Evolutionary conservation across 1,140 invertebrate genomes (phyloP), one percentile per base, ranked within the genome.

Genomic region (Drosophila leontia): DNA sequence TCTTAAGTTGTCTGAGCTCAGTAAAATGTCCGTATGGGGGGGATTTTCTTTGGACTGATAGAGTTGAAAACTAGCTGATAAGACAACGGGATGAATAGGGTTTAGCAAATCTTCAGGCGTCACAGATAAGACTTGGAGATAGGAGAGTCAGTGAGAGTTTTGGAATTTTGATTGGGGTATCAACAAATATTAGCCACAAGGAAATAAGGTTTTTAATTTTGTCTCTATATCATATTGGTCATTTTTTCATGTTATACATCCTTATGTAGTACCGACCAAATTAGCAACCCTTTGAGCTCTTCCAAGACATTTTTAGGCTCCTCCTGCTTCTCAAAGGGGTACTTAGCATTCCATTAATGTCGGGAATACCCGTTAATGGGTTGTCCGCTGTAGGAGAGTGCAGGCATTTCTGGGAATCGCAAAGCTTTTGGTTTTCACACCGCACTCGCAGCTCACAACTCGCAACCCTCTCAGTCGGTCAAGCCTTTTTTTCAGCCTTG

Each of bases 341-440:
- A 39, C 80, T 77, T 59, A 69, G 72, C 55, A 57, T 75, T 57
- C 84, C 77, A 74, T 75, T 69, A 71, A 67, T n/a, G 29, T 26
- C 45, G 75, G 45, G 70, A 74, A 68, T 68, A 63, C 53, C 63
- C 62, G 55, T 71, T 88, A 87, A 87, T 88, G 74, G 77, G 34
- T 47, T 53, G 59, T 48, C 55, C 65, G 69, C 34, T 75, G 65
- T 75, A 59, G 37, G 57, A 78, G 63, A 78, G 60, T 55, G 53
- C 62, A 56, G 63, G 51, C 64, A 64, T 75, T 87, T 87, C 84
- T 82, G 56, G 77, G 84, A 88, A 87, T 75, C 53, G n/a, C 75
- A 53, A 56, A 74, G 76, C 70, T 79, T 68, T 74, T 80, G 80
- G 47, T 87, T 87, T 87, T 87, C 80, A 83, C 80, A 83, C 63